Base-by-base conservation (phyloP, 2,888 invertebrate genomes). In the Mystacides longicornis region DNA sequence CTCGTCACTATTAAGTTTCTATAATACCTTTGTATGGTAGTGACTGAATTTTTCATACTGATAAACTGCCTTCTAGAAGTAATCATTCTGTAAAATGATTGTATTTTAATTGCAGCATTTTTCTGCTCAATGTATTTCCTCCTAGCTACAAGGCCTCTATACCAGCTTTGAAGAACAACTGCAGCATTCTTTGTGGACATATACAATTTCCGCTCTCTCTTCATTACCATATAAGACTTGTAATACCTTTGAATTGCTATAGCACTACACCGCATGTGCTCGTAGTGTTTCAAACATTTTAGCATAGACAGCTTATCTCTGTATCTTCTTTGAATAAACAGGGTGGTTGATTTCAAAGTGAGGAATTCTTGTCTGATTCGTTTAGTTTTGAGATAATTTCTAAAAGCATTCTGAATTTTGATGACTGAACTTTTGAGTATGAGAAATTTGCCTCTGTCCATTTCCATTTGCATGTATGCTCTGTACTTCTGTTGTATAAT, bases 131-230 rank as follows among this genome's bases (percentile, higher is more conserved):
- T 5, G 57, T 56, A 64, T 43, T 54, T 42, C 19, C n/a, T 37
- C 56, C 53, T 62, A 33, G 7, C 45, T 21, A 51, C 49, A 54
- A 51, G 62, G 3, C 66, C 72, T 68, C 64, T 62, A 62, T 67
- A 79, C 37, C 66, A 64, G 21, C 62, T 68, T 64, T 81, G 80
- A 57, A 80, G 69, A n/a, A 65, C 42, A 20, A 71, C 62, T 3
- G 66, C 65, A 7, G 75, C 67, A 1, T 60, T 59, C 69, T 65
- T 73, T 2, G 71, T 59, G 31, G 55, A 62, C 1, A 64, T 51
- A 64, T 69, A 78, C 21, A 66, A 62, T 2, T 58, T 51, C 56
- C 67, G 65, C 62, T 71, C 65, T 22, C 59, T 61, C 64, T 68
- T 71, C 60, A 67, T 64, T 7, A 49, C 14, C 31, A 52, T 52